These are phyloP conservation scores for Phocoena phocoena DNA, from an alignment of 2,113 vertebrate species.

Conservation along the genomic window DNA sequence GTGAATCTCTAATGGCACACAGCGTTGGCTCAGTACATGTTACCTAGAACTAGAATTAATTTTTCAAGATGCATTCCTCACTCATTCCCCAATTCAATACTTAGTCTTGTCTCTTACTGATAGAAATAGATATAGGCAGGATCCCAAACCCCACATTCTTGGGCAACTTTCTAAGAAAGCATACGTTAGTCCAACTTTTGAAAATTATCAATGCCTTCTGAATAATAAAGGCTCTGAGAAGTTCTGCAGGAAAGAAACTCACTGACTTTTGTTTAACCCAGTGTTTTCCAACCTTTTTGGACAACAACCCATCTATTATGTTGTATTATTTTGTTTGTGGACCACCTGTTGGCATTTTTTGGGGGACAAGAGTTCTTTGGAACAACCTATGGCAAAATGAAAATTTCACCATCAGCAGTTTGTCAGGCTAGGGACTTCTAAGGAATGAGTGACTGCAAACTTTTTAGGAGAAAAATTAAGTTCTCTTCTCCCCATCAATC, in stretches of 20 bases:
- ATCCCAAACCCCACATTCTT: background rate
- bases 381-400: background rate
- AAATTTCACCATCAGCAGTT: background rate
- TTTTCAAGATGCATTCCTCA: background rate
- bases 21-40: background rate
- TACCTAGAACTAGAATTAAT: background rate
- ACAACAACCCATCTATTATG: background rate
- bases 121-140: background rate
- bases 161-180: background rate
- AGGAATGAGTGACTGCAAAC: background rate
- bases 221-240: slow-evolving; percentile 1
- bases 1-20: background rate
- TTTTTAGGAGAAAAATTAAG: slow-evolving; percentile 53
- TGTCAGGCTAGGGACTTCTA: background rate
- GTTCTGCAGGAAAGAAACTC: background rate
- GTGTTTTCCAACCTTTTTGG: background rate
- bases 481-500: slow-evolving; percentile 36
- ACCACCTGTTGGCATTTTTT: background rate
- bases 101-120: background rate
- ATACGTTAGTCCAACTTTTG: background rate
- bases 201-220: background rate
- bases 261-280: background rate
- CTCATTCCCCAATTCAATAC: background rate
- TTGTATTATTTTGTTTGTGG: background rate
- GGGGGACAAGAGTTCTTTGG: background rate